phyloP scores from a whole-genome alignment of 53 echinoderm and acorn worm species.

The Antedon mediterranea region DNA sequence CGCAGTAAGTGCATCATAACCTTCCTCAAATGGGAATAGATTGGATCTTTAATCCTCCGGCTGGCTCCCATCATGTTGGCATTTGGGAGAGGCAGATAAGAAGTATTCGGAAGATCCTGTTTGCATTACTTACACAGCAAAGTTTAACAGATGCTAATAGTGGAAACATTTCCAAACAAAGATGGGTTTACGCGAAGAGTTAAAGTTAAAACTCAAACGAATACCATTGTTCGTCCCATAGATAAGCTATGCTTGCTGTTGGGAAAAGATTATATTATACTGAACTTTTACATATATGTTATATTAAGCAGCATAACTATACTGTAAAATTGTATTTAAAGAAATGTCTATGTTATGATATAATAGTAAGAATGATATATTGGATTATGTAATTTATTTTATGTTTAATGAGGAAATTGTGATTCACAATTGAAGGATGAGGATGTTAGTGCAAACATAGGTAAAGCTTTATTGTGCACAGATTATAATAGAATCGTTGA shows the following conservation, averaged over 20 bases:
- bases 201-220: conserved; percentile 1
- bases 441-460: too few species aligned
- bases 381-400: too few species aligned
- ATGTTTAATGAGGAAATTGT: too few species aligned
- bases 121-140: background rate
- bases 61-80: background rate
- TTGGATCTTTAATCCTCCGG: background rate
- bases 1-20: background rate
- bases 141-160: background rate
- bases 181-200: background rate
- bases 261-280: background rate
- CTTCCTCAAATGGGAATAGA: background rate
- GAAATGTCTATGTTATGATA: too few species aligned
- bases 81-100: background rate
- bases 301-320: too few species aligned
- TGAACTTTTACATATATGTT: too few species aligned
- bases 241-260: background rate
- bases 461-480: too few species aligned
- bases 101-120: background rate
- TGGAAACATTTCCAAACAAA: conserved; percentile 4
- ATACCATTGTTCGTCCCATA: background rate
- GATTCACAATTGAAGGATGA: too few species aligned
- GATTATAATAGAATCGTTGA: too few species aligned
- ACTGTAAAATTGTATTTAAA: too few species aligned
- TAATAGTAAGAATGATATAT: too few species aligned